Evolutionary conservation across 2,888 invertebrate species (phyloP).

Genomic region (Ellobium chinense): DNA sequence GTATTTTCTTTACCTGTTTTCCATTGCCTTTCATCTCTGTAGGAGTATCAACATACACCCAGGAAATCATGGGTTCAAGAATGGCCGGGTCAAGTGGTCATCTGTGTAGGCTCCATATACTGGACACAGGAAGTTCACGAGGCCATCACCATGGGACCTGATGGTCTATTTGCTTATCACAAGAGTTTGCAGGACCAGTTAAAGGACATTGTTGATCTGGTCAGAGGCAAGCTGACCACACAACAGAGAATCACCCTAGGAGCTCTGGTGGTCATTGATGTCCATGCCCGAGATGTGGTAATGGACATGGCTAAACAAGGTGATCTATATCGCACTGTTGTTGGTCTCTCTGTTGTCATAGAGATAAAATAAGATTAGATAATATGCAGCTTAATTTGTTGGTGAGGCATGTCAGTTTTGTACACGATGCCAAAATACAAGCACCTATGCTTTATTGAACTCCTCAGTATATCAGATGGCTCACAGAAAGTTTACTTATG

Average conservation of each 20-base stretch:
- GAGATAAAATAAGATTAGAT: too few species aligned
- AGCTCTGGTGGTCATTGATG: conserved; percentile 94
- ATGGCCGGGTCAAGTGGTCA: conserved; percentile 96
- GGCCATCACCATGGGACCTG: conserved; percentile 82
- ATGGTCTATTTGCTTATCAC: conserved; percentile 83
- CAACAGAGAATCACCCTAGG: conserved; percentile 94
- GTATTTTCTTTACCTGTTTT: too few species aligned
- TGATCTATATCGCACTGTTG: too few species aligned
- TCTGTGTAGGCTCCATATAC: conserved; percentile 88
- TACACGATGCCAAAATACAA: too few species aligned
- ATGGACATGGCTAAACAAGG: conserved; percentile 81
- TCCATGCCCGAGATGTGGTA: conserved; percentile 94
- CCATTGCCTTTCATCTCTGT: conserved; percentile 8
- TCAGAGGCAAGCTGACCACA: conserved; percentile 89
- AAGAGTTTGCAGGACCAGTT: conserved; percentile 83
- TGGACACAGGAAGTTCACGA: conserved; percentile 90
- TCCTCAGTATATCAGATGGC: too few species aligned
- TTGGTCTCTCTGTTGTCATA: too few species aligned
- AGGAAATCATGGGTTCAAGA: conserved; percentile 89
- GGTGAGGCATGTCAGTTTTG: too few species aligned
- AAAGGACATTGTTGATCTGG: conserved; percentile 87
- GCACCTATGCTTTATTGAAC: too few species aligned
- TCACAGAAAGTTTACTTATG: too few species aligned
- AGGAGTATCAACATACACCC: conserved; percentile 75
- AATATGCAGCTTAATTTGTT: too few species aligned